Conservation (phyloP, 1,140 invertebrate genomes). For the Homarus americanus region DNA sequence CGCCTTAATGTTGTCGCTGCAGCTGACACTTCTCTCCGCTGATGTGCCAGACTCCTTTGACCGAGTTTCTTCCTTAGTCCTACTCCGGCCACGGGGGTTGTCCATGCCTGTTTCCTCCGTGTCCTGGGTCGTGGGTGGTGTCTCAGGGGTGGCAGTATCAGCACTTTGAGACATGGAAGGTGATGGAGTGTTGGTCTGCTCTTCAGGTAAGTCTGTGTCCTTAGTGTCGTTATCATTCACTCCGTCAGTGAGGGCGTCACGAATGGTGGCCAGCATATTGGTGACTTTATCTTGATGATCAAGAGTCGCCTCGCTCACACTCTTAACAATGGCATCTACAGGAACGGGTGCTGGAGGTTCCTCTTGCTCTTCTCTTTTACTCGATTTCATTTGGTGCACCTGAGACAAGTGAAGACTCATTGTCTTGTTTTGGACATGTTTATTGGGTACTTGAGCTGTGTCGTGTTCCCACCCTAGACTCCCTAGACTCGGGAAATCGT, state of each 20-base stretch:
- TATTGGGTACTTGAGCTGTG: neutral
- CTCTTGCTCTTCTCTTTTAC: neutral
- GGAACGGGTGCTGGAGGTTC: neutral
- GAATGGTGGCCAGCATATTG: no score
- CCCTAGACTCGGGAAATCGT: neutral
- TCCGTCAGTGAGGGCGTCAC: neutral
- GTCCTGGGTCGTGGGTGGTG: neutral
- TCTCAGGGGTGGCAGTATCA: neutral
- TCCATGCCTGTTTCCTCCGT: neutral
- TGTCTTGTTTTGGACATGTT: no score
- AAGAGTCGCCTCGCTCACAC: neutral
- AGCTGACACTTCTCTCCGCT: constrained; percentile 47
- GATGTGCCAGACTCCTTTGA: neutral
- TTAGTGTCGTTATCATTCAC: neutral
- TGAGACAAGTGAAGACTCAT: no score
- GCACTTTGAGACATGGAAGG: no score
- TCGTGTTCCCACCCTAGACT: neutral
- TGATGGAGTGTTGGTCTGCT: neutral
- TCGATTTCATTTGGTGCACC: neutral
- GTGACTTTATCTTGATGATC: no score
- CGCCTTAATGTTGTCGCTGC: constrained; percentile 52
- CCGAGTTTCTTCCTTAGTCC: neutral
- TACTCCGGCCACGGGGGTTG: constrained; percentile 17
- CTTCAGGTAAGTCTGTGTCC: neutral
- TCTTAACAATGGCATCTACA: neutral